phyloP scores from a whole-genome alignment of 2,113 vertebrate genomes.

The Haemorhous mexicanus region DNA sequence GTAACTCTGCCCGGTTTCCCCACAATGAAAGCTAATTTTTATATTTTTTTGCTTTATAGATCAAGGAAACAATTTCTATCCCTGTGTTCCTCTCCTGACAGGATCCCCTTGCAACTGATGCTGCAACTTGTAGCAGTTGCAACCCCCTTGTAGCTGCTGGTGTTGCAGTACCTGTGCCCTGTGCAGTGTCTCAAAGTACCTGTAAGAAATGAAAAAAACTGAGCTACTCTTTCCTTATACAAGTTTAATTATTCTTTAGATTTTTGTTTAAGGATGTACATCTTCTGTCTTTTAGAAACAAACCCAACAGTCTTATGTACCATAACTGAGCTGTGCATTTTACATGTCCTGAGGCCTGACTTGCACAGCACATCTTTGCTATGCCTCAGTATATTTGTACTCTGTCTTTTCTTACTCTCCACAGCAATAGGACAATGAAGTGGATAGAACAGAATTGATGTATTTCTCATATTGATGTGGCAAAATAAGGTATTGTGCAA shows the following conservation, averaged over 20 bases:
- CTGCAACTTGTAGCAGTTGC: too few relatives aligned
- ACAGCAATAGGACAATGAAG: background rate
- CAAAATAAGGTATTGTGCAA: background rate
- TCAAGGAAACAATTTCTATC: background rate
- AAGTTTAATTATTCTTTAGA: background rate
- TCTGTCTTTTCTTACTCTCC: background rate
- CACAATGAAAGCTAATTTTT: background rate
- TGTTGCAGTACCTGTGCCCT: fast-evolving
- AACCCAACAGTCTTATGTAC: background rate
- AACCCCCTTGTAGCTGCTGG: too few relatives aligned
- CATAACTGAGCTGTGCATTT: background rate
- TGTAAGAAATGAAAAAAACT: background rate
- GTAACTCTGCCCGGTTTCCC: background rate
- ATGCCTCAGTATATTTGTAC: background rate
- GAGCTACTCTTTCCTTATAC: background rate
- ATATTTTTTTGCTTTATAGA: background rate
- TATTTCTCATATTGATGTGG: background rate
- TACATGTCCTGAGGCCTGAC: background rate
- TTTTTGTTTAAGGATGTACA: background rate
- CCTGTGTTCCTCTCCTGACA: background rate
- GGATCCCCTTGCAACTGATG: fast-evolving
- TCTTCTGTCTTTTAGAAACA: background rate
- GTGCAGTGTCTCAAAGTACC: background rate
- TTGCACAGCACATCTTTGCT: fast-evolving
- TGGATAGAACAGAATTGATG: background rate